Evolutionary conservation across 2,113 vertebrate species (phyloP).

Genomic region (Entelurus aequoreus): DNA sequence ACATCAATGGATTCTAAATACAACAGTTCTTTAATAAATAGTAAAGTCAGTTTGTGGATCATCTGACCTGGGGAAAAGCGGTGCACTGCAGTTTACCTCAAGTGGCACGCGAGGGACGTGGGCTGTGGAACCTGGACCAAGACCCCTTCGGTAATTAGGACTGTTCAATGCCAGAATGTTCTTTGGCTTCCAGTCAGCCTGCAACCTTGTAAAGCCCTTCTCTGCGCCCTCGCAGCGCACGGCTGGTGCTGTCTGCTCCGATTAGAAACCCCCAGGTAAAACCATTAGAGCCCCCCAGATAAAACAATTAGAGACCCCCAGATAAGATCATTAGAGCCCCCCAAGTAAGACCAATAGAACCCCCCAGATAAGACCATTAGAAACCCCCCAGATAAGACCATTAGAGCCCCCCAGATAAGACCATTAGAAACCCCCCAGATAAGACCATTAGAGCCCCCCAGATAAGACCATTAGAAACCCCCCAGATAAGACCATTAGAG

Average conservation of each 20-base stretch:
- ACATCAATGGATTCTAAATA: no score
- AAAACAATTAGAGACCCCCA: no score
- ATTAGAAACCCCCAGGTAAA: slow-evolving; percentile 17
- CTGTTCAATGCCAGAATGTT: slow-evolving; percentile 4
- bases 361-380: neutral
- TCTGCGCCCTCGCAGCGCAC: slow-evolving; percentile 22
- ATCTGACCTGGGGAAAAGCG: slow-evolving; percentile 7
- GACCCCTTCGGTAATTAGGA: slow-evolving; percentile 18
- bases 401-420: no score
- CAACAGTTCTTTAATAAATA: no score
- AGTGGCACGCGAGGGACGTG: neutral
- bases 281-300: no score
- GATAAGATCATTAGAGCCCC: no score
- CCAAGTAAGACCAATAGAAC: neutral
- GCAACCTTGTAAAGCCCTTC: slow-evolving; percentile 29
- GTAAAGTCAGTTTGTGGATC: neutral
- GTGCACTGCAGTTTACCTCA: slow-evolving; percentile 2
- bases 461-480: no score
- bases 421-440: neutral
- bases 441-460: neutral
- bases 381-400: no score
- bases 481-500: no score
- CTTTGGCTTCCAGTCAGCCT: slow-evolving; percentile 11
- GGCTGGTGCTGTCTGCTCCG: slow-evolving; percentile 32
- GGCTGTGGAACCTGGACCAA: slow-evolving; percentile 11